Evolutionary conservation across 2,797 vertebrate species (phyloP), one percentile per base, ranked within the genome.

Genomic region (Anguilla pacifica): DNA sequence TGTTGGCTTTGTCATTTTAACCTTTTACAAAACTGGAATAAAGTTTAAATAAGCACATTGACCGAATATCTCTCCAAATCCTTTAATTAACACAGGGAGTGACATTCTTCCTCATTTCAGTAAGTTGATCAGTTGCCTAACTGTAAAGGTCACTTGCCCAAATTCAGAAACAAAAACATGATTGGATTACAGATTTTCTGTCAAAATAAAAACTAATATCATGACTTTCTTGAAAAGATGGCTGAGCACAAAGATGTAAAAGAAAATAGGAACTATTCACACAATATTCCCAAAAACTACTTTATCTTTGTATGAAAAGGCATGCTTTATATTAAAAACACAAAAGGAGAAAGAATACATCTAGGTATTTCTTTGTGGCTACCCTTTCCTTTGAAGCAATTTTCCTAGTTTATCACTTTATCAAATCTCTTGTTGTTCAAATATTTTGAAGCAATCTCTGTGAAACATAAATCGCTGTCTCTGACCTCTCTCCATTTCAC

Each of bases 381-480:
- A 15, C 15, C 74, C 39, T 22, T 43, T 79, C 19, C 74, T 79
- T 79, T 79, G 15, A 79, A 79, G 70, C 25, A 19, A 79, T 79
- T 79, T 79, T 79, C 15, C 35, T 43, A 17, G 39, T 22, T 46
- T 79, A 79, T 79, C 39, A 79, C 35, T 46, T 79, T 22, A 79
- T 79, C 74, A 79, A 39, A 79, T 79, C 39, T 43, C 74, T 70
- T 46, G 74, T 46, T 79, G 74, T 79, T 79, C 4, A 79, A 79
- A 79, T 79, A 79, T 79, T 79, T 79, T 79, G 74, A 39, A 43
- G 74, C 74, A 79, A 79, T 79, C 74, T 19, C 74, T 46, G 17
- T 79, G 74, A 79, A 46, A 46, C 15, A 43, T 43, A 25, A 79
- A 43, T 22, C 74, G 39, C 39, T 79, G 74, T 79, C 74, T 43